These are phyloP conservation scores for Taurulus bubalis DNA, from an alignment of 2,113 vertebrate species.

Conservation along the genomic window DNA sequence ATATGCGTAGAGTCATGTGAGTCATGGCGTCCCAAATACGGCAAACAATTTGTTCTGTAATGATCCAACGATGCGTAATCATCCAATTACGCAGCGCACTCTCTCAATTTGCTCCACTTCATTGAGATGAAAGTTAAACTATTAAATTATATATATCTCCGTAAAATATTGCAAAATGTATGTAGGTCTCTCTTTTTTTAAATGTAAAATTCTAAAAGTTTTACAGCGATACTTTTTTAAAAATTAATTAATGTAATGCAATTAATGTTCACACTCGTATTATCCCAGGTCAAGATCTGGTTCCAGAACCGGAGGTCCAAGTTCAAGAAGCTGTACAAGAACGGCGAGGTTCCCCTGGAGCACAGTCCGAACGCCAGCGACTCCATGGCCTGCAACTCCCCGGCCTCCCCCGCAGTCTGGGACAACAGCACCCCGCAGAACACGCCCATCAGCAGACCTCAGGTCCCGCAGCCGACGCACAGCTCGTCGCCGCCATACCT, in stretches of 20 bases:
- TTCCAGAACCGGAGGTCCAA: slow-evolving; percentile 99
- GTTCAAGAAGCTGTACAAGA: slow-evolving; percentile 99
- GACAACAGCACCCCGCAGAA: slow-evolving; percentile 89
- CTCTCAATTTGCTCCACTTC: background rate
- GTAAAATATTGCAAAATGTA: background rate
- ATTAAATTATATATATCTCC: background rate
- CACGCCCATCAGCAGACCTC: slow-evolving; percentile 86
- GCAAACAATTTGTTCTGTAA: background rate
- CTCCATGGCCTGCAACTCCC: slow-evolving; percentile 98
- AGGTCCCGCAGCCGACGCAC: slow-evolving; percentile 89
- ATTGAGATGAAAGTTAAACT: background rate
- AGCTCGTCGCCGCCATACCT: slow-evolving; percentile 92
- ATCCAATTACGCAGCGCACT: slow-evolving; percentile 30
- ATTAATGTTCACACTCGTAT: background rate
- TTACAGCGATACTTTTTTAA: background rate
- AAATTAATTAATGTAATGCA: too few species aligned
- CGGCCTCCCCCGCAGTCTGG: slow-evolving; percentile 93
- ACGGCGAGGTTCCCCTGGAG: slow-evolving; percentile 94
- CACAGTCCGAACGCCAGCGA: slow-evolving; percentile 98
- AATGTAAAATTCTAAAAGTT: background rate
- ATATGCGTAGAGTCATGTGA: background rate
- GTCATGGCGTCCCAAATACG: background rate
- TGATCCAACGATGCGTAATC: slow-evolving; percentile 35
- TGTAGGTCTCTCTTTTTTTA: background rate
- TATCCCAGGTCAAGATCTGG: slow-evolving; percentile 95